phyloP scores from a whole-genome alignment of 2,797 vertebrate species.

The Buphagus erythrorhynchus region DNA sequence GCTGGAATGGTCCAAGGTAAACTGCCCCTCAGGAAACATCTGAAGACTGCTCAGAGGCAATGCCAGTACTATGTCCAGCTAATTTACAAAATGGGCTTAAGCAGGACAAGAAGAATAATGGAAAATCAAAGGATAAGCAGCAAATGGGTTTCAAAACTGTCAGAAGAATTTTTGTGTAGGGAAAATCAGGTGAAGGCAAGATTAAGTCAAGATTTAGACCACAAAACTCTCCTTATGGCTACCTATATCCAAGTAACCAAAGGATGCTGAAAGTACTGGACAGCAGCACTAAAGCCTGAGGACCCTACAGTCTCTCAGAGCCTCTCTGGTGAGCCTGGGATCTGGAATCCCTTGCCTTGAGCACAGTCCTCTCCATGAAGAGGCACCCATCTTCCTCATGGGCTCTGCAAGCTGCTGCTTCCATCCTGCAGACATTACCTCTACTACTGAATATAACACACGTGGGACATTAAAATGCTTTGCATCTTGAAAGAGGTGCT shows the following conservation, averaged over 20 bases:
- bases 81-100: background rate
- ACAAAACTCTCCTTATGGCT: background rate
- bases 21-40: background rate
- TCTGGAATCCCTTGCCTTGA: background rate
- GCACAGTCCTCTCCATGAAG: rapidly evolving
- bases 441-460: background rate
- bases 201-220: background rate
- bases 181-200: background rate
- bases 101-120: background rate
- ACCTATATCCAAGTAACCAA: background rate
- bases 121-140: background rate
- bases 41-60: background rate
- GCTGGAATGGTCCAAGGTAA: background rate
- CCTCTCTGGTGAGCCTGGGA: background rate
- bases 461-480: background rate
- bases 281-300: background rate
- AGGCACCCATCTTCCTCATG: background rate
- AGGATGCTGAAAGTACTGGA: background rate
- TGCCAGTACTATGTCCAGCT: background rate
- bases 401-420: background rate
- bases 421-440: background rate
- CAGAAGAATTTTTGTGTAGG: background rate
- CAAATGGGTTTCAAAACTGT: background rate
- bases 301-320: background rate
- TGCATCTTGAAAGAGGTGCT: background rate